Evolutionary conservation across 2,113 vertebrate species (phyloP), one percentile per base, ranked within the genome.

Genomic region (Chionodraco myersi): DNA sequence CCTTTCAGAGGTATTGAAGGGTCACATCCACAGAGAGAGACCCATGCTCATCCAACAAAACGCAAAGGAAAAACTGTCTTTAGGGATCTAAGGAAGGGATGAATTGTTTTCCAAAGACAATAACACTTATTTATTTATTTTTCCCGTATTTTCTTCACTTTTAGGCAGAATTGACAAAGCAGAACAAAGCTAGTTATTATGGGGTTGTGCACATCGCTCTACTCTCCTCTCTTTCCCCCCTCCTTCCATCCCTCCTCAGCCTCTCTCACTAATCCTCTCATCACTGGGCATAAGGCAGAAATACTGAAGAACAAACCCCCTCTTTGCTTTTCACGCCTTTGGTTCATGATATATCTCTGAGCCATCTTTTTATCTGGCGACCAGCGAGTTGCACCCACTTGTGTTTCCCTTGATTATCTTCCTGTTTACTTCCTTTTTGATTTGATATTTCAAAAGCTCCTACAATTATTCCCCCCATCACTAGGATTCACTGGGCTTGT

Each of bases 131-230:
- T 80, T 85, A 63, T 83, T 79, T 87, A 74, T 80, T 71, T 84
- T 59, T 12, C 68, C 58, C 7, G 4, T 64, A 51, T 69, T 76
- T 67, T 53, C 62, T 61, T 70, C 84, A 58, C 72, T 79, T 72
- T 77, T 83, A 80, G 80, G 80, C 83, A 58, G 63, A 87, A 63
- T 87, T 82, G 82, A 87, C 84, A 82, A 90, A 90, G 78, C 74
- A 90, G 85, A 91, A 85, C 83, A 92, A 87, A 90, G 75, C 77
- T 77, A 79, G 85, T 89, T 87, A 89, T 86, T 75, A 82, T 86
- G 79, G 78, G 11, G 10, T 49, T 62, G 65, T 82, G 57, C 79
- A 83, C 72, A 81, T 77, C 78, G 18, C 79, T 64, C 72, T 75
- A 68, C 64, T 49, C 60, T 23, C 18, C 30, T 79, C 53, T 77